Percentiles rank a stretch among this genome's conserved stretches.
phyloP scores from a whole-genome alignment of 2,888 invertebrate genomes.

The Tenthredo amoena region DNA sequence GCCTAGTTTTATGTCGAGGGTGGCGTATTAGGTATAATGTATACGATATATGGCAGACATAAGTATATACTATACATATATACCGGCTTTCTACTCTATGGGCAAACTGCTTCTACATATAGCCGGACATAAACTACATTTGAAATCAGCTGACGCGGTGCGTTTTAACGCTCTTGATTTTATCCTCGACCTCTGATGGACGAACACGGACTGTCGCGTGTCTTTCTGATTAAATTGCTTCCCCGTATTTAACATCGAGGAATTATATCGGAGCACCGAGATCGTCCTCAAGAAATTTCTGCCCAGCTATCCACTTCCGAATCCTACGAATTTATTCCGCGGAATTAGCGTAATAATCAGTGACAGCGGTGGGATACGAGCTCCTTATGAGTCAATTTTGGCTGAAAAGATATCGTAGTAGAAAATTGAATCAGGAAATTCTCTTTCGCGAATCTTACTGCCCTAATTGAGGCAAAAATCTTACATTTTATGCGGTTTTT shows the following conservation, averaged over 20 bases:
- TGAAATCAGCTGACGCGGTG: constrained; percentile 49
- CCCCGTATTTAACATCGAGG: not conserved
- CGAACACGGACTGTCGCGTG: not conserved
- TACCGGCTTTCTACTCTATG: not conserved
- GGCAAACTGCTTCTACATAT: not conserved
- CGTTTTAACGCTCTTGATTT: constrained; percentile 28
- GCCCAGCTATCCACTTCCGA: not conserved
- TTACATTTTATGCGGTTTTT: too few species aligned
- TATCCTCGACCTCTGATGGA: not conserved
- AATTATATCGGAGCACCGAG: not conserved
- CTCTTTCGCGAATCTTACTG: not conserved
- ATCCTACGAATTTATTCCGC: not conserved
- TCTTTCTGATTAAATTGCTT: constrained; percentile 9
- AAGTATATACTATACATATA: not conserved
- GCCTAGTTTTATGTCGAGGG: constrained; percentile 21
- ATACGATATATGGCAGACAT: not conserved
- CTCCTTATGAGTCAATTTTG: not conserved
- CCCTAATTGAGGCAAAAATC: too few species aligned
- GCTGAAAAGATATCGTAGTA: not conserved
- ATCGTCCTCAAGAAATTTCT: not conserved
- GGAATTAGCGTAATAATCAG: not conserved
- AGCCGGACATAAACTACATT: not conserved
- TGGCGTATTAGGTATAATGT: not conserved
- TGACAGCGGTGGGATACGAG: constrained; percentile 17
- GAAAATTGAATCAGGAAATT: not conserved